Evolutionary conservation across 2,113 vertebrate genomes (phyloP), one percentile per base, ranked within the genome.

Genomic region (Pterocles gutturalis): DNA sequence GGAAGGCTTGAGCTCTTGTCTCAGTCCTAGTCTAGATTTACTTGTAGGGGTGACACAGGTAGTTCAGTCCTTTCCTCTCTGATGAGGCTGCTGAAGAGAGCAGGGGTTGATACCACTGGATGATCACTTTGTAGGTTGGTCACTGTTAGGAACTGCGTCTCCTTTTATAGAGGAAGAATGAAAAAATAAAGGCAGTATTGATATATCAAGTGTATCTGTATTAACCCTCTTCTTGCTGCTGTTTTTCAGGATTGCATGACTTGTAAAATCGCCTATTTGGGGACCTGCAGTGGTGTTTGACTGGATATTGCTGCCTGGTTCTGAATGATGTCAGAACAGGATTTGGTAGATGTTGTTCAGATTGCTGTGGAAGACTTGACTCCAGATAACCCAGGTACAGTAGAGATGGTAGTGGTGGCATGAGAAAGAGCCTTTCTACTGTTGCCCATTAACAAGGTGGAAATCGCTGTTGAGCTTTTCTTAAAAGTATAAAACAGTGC

Each of bases 271-370:
- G 5, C 26, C 25, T 26, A 16, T 28, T 4, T 75, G 87, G 55
- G 82, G 31, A 43, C 61, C 92, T 89, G 72, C 77, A 9, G 57
- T 36, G 48, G 7, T 76, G 34, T 33, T 17, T 58, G 73, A 28
- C 45, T 41, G 72, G 89, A 58, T 62, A 20, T 85, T 45, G 80
- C 81, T 60, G 60, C 90, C 54, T 60, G 69, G 24, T 98, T 93
- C 98, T 99, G 98, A 99, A 99, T 99, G 98, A 99, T 99, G 99
- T 99, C 99, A 75, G 99, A 99, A 91, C 99, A 99, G 96, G 99
- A 99, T 48, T 93, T 99, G 98, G 98, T 99, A 72, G 99, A 99
- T 67, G 99, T 99, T 95, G 99, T 99, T 81, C 99, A 99, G 97
- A 99, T 99, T 43, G 99, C 99, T 20, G 99, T 99, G 54, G 99